Conservation (phyloP, 2,113 vertebrate species). For the Onychorhynchus coronatus region DNA sequence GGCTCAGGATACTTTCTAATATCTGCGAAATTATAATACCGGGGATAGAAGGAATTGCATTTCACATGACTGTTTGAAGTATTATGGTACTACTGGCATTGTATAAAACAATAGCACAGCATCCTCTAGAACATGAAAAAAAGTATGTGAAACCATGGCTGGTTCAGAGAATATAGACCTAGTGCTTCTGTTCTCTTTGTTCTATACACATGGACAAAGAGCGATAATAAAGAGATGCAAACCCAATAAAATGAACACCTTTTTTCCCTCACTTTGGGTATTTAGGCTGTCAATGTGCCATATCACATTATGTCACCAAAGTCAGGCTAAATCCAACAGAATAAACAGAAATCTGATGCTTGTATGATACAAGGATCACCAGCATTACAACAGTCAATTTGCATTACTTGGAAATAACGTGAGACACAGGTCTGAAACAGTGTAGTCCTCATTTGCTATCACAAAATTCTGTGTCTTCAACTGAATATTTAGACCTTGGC, state of each 20-base stretch:
- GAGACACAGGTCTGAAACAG: neutral
- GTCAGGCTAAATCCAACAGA: neutral
- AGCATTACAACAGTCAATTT: neutral
- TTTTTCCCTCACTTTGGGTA: neutral
- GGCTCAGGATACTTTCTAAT: neutral
- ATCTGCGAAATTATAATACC: neutral
- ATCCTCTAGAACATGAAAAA: neutral
- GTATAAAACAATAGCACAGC: constrained; percentile 25
- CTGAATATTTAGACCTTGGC: neutral
- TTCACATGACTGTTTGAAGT: constrained; percentile 1
- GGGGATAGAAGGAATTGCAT: neutral
- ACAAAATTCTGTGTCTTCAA: neutral
- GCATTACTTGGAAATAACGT: neutral
- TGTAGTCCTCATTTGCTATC: neutral
- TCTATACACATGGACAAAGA: neutral
- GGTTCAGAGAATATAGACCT: neutral
- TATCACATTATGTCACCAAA: neutral
- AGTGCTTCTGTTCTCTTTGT: neutral
- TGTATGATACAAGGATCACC: neutral
- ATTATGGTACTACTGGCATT: neutral
- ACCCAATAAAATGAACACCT: neutral
- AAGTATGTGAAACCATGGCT: neutral
- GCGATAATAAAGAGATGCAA: neutral
- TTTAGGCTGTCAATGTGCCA: neutral
- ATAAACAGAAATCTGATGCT: neutral